Conservation (phyloP, 2,888 invertebrate species). For the Pteria penguin region DNA sequence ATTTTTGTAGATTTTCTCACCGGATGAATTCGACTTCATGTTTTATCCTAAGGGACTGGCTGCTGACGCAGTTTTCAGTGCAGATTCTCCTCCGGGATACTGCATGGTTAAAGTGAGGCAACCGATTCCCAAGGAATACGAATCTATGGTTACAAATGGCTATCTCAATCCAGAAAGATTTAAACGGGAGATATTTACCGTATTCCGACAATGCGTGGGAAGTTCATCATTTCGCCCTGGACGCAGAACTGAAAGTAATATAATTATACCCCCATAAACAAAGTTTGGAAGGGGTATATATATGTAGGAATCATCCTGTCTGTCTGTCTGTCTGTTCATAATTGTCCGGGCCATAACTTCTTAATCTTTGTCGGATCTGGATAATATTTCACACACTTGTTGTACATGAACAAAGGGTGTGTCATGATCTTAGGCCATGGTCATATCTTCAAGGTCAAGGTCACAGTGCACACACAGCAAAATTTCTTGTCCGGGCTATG, state of each 20-base stretch:
- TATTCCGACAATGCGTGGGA: neutral
- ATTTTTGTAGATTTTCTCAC: conserved; percentile 1
- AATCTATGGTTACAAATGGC: neutral
- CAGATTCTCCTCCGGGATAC: conserved; percentile 3
- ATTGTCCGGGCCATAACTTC: no score
- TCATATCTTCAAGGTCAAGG: no score
- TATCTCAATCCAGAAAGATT: conserved; percentile 1
- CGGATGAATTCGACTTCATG: conserved; percentile 25
- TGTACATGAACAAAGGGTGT: no score
- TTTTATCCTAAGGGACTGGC: neutral
- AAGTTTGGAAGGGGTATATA: no score
- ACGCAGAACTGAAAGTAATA: neutral
- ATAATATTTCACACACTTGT: no score
- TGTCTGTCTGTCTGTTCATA: no score
- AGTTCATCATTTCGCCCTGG: neutral
- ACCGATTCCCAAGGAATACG: neutral
- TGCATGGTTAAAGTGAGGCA: neutral
- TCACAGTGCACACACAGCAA: no score
- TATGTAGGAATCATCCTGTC: no score
- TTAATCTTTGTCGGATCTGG: no score
- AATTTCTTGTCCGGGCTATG: no score
- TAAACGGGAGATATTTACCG: neutral
- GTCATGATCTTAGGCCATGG: no score
- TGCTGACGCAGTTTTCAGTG: neutral
- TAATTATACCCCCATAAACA: no score